Percentiles rank a stretch among this genome's conserved stretches.
These are phyloP conservation scores for Hylomyscus alleni DNA, from an alignment of 2,797 vertebrate species.

Conservation along the genomic window DNA sequence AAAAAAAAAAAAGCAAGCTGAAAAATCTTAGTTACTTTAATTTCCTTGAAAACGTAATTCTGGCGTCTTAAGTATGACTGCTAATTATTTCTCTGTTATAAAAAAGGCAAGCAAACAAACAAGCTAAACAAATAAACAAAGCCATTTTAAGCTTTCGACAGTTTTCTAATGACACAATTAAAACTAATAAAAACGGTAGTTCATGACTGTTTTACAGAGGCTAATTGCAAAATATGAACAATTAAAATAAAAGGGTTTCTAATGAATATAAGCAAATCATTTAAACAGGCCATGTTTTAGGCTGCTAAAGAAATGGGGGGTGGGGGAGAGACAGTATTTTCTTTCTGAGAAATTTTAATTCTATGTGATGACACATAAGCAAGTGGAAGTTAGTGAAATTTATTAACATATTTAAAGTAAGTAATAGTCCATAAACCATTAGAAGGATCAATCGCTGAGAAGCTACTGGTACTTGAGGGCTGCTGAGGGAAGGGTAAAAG, in stretches of 20 bases:
- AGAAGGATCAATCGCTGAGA: neutral
- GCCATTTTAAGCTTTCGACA: slow-evolving; percentile 22
- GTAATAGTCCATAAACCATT: slow-evolving; percentile 62
- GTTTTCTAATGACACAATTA: slow-evolving; percentile 74
- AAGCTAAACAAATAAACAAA: neutral
- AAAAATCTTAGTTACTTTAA: slow-evolving; percentile 31
- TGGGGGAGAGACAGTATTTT: slow-evolving; percentile 49
- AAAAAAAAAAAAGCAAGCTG: neutral
- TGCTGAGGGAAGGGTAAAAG: neutral
- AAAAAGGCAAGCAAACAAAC: slow-evolving; percentile 42
- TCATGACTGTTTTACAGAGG: slow-evolving; percentile 52
- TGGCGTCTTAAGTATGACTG: neutral
- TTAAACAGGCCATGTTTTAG: slow-evolving; percentile 29
- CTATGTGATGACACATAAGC: slow-evolving; percentile 55
- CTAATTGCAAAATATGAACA: slow-evolving; percentile 67
- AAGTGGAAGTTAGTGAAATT: slow-evolving; percentile 29
- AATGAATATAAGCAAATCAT: slow-evolving; percentile 77
- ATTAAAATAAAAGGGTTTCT: slow-evolving; percentile 78
- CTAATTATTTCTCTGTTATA: slow-evolving; percentile 61
- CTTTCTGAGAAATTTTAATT: slow-evolving; percentile 70
- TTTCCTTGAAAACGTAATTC: slow-evolving; percentile 68
- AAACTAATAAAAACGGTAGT: slow-evolving; percentile 63
- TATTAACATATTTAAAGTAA: slow-evolving; percentile 68
- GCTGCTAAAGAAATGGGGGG: slow-evolving; percentile 56
- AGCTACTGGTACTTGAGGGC: neutral